phyloP scores from a whole-genome alignment of 2,797 vertebrate genomes.

The Bovichtus variegatus region DNA sequence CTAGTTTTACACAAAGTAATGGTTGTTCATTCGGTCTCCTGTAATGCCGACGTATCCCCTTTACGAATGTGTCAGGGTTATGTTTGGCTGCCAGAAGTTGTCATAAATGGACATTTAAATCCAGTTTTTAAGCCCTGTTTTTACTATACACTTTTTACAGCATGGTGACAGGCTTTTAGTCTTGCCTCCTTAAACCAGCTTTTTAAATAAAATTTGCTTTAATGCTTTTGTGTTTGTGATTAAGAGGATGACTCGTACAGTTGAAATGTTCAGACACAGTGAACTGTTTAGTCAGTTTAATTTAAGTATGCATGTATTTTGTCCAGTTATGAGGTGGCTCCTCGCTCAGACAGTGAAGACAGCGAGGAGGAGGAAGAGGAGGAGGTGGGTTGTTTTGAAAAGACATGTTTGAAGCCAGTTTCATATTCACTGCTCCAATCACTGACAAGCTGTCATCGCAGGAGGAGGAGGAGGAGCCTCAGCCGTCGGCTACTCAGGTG shows the following conservation, averaged over 20 bases:
- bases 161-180: background rate
- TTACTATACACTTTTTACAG: no score
- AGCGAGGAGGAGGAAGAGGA: conserved; percentile 93
- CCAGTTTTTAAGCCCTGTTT: no score
- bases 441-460: conserved; percentile 54
- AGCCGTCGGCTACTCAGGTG: conserved; percentile 68
- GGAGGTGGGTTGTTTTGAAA: conserved; percentile 63
- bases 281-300: background rate
- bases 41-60: no score
- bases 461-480: conserved; percentile 90
- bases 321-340: conserved; percentile 94
- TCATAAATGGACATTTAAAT: no score
- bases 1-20: no score
- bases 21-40: no score
- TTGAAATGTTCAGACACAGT: background rate
- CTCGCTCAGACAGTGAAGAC: conserved; percentile 96
- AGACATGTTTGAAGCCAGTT: conserved; percentile 7
- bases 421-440: conserved; percentile 1
- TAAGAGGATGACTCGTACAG: background rate
- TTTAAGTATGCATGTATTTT: conserved; percentile 2
- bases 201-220: background rate
- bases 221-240: background rate
- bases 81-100: no score
- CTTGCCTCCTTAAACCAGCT: background rate
- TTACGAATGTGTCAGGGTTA: no score